phyloP scores from a whole-genome alignment of 1,140 invertebrate genomes.

The Drosophila pachea region DNA sequence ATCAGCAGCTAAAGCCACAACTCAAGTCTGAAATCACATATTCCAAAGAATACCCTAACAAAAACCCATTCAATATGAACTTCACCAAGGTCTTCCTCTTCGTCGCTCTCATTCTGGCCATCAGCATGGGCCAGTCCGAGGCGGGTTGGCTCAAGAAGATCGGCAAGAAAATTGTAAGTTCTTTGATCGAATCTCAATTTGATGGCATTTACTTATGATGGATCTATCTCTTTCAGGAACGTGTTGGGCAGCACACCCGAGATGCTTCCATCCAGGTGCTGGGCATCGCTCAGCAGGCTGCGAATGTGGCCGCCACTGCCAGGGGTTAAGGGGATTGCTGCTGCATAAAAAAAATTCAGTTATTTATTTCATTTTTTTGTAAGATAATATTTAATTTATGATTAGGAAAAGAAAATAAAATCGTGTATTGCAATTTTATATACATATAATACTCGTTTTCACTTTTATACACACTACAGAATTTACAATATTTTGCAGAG shows the following conservation, averaged over 20 bases:
- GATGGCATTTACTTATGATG: background rate
- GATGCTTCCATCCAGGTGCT: slow-evolving; percentile 71
- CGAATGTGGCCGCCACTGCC: slow-evolving; percentile 68
- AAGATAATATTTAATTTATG: background rate
- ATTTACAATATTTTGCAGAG: too few relatives aligned
- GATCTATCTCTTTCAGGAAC: slow-evolving; percentile 48
- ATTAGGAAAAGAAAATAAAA: background rate
- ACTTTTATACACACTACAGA: too few relatives aligned
- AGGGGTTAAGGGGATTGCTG: slow-evolving; percentile 29
- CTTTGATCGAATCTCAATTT: too few relatives aligned
- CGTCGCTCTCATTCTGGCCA: slow-evolving; percentile 57
- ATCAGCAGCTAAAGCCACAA: slow-evolving; percentile 14
- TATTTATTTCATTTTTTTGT: slow-evolving; percentile 20
- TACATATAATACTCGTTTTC: too few relatives aligned
- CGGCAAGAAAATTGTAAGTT: slow-evolving; percentile 67
- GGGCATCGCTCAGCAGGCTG: slow-evolving; percentile 69
- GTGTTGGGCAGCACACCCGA: slow-evolving; percentile 65
- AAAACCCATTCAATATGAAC: slow-evolving; percentile 53
- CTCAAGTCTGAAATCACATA: background rate
- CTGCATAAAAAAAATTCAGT: background rate
- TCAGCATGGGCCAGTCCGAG: slow-evolving; percentile 60
- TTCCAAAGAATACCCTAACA: background rate
- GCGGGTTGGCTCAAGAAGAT: slow-evolving; percentile 71
- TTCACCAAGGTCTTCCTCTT: slow-evolving; percentile 71
- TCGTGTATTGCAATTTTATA: too few relatives aligned